Evolutionary conservation across 1,140 invertebrate species (phyloP).

Genomic region (Semibalanus balanoides): DNA sequence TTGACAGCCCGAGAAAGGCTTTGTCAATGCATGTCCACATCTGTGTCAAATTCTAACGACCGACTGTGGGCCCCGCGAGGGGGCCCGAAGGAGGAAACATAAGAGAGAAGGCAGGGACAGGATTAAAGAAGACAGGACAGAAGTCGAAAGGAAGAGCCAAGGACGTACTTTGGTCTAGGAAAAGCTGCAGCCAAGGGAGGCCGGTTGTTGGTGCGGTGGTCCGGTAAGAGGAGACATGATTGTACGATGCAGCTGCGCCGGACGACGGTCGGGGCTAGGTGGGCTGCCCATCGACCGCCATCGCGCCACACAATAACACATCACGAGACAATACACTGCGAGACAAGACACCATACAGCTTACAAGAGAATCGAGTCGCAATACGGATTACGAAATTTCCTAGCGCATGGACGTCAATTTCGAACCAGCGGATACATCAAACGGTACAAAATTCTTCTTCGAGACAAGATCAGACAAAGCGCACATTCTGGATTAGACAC

Average conservation of each 20-base stretch:
- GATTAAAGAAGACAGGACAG: neutral
- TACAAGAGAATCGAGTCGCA: neutral
- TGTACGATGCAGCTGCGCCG: neutral
- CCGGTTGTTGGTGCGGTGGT: neutral
- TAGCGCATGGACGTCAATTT: neutral
- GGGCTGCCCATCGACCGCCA: neutral
- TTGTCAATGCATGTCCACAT: neutral
- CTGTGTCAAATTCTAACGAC: neutral
- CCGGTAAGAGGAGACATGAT: neutral
- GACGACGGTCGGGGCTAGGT: neutral
- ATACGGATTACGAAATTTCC: neutral
- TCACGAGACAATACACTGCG: neutral
- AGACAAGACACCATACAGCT: too few relatives aligned
- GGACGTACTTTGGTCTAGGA: neutral
- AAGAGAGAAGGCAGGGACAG: neutral
- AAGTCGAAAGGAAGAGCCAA: neutral
- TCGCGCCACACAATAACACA: neutral
- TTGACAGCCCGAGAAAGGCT: neutral
- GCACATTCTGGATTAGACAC: neutral
- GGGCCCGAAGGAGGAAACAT: neutral
- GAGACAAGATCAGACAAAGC: neutral
- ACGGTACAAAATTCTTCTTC: neutral
- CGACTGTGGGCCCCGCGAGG: neutral
- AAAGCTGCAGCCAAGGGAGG: neutral
- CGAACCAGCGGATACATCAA: neutral